A percentile compares a stretch with the other conserved stretches of the same genome.
Evolutionary conservation across 2,797 vertebrate genomes (phyloP).

Genomic region (Nyctibius grandis): DNA sequence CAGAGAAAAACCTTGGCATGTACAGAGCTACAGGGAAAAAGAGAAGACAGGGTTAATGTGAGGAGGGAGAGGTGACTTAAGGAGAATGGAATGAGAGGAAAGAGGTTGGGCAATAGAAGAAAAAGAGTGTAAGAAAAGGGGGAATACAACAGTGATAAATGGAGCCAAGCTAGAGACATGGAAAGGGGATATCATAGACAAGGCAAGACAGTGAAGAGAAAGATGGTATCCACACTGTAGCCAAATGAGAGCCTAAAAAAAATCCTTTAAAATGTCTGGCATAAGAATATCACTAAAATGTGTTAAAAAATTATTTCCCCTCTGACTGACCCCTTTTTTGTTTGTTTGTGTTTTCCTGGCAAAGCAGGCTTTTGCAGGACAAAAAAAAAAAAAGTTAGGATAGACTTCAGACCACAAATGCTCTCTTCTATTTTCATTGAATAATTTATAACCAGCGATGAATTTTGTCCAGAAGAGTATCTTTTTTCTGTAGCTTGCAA

Average conservation of each 20-base stretch:
- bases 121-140: neutral
- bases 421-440: neutral
- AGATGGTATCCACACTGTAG: neutral
- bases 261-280: neutral
- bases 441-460: neutral
- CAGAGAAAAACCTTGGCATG: neutral
- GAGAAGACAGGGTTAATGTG: conserved; percentile 33
- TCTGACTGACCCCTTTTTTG: neutral
- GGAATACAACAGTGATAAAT: neutral
- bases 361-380: neutral
- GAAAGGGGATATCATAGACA: neutral
- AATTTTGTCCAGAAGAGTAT: neutral
- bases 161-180: neutral
- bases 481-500: neutral
- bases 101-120: conserved; percentile 2
- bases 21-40: neutral
- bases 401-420: neutral
- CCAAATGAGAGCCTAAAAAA: neutral
- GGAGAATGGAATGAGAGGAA: conserved; percentile 47
- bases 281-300: neutral
- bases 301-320: neutral
- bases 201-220: neutral
- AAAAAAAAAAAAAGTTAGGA: neutral
- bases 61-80: conserved; percentile 26
- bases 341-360: neutral